These are phyloP conservation scores for Tethea ocularis DNA, from an alignment of 2,888 invertebrate species.

Conservation along the genomic window DNA sequence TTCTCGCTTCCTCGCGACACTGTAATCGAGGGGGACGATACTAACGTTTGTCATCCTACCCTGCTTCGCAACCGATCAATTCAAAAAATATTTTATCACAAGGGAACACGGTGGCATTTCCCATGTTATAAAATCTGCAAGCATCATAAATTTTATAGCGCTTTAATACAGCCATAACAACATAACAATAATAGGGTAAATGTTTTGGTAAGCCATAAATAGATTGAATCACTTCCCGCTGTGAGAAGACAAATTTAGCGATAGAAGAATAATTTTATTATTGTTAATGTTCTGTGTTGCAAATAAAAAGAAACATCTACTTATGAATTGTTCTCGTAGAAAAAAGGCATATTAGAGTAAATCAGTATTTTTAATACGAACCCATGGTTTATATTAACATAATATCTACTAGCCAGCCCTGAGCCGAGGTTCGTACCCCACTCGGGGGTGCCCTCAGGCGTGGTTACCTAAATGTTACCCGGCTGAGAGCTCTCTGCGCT, in stretches of 20 bases:
- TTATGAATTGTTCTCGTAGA: no score
- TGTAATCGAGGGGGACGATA: constrained; percentile 77
- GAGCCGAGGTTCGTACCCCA: no score
- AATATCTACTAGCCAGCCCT: no score
- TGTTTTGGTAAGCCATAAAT: constrained; percentile 83
- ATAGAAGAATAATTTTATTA: constrained; percentile 34
- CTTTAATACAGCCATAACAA: constrained; percentile 82
- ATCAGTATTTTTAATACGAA: no score
- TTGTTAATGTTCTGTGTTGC: constrained; percentile 37
- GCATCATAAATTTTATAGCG: constrained; percentile 81
- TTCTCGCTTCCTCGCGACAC: constrained; percentile 69
- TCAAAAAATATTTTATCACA: constrained; percentile 31
- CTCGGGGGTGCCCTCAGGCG: no score
- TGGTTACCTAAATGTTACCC: no score
- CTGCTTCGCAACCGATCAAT: constrained; percentile 33
- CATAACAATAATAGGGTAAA: constrained; percentile 82
- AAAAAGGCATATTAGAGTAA: no score
- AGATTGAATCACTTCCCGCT: constrained; percentile 69
- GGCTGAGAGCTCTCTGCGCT: no score
- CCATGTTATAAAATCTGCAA: constrained; percentile 49
- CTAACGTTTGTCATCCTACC: constrained; percentile 74
- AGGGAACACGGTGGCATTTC: constrained; percentile 20
- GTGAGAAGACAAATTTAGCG: constrained; percentile 67
- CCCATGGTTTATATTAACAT: no score
- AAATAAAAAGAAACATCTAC: constrained; percentile 13